Conservation (phyloP, 1,140 invertebrate genomes). For the Leguminivora glycinivorella region DNA sequence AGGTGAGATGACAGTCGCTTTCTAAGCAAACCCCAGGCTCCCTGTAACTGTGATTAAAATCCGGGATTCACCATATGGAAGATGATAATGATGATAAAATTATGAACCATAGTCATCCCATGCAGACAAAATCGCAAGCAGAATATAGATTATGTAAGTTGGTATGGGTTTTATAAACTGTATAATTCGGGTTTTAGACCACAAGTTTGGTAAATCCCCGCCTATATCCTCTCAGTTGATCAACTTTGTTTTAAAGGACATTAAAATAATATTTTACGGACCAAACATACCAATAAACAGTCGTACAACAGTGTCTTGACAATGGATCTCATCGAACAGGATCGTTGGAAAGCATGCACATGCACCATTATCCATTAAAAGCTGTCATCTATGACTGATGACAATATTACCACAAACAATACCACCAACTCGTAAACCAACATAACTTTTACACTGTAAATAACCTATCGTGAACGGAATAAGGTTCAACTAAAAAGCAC, state of each 20-base stretch:
- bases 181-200: too few relatives aligned
- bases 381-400: conserved; percentile 54
- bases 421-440: conserved; percentile 36
- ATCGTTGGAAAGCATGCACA: not conserved
- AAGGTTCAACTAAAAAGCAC: not conserved
- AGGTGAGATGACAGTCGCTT: too few relatives aligned
- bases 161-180: too few relatives aligned
- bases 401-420: conserved; percentile 53
- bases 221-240: too few relatives aligned
- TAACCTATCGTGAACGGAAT: not conserved
- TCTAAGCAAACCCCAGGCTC: too few relatives aligned
- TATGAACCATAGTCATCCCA: too few relatives aligned
- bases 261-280: not conserved
- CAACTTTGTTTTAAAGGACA: not conserved
- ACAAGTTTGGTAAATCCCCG: too few relatives aligned
- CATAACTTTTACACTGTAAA: not conserved
- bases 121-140: too few relatives aligned
- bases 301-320: not conserved
- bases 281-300: not conserved
- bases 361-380: conserved; percentile 52
- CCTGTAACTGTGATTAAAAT: too few relatives aligned
- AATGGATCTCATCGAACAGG: conserved; percentile 7
- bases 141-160: too few relatives aligned
- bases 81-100: too few relatives aligned
- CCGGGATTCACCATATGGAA: too few relatives aligned